Evolutionary conservation across 2,113 vertebrate genomes (phyloP), one percentile per base, ranked within the genome.

Genomic region (Oncorhynchus kisutch): DNA sequence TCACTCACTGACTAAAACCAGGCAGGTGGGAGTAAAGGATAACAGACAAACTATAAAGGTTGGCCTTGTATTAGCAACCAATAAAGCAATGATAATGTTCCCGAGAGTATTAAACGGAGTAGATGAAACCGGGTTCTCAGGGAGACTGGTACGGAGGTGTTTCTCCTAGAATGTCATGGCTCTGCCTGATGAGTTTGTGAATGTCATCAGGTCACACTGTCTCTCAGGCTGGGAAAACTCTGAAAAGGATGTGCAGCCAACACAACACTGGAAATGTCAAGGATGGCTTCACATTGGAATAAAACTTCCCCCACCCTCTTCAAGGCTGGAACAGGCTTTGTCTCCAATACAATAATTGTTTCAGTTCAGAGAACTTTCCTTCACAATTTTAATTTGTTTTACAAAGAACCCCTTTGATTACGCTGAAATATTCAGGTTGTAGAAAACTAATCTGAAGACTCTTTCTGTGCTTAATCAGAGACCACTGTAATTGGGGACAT

Each of bases 231-330:
- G 48, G 75, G 77, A 73, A 80, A 76, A 75, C 74, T n/a, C n/a
- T 69, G 85, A 84, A 78, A 80, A 77, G 84, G 88, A 91, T 89
- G 86, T 91, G 87, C 85, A 87, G 85, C 84, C 79, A 73, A 76
- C n/a, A 65, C 81, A 16, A 39, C 1, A 80, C 57, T 39, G 85
- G 71, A 91, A 93, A 94, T 94, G 91, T 94, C 91, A 92, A 93
- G 91, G 85, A 94, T 90, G 90, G 87, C 86, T 88, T 90, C 78
- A 62, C 84, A 67, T 88, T 88, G 87, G 87, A 87, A 88, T 80
- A 90, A 83, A 87, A 80, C 88, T 80, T 85, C 73, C 78, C 79
- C 81, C 67, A 49, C 76, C 78, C 34, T 82, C 78, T 76, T 64
- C 78, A 72, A 67, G 67, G 67, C 75, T 79, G 76, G 67, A 78